Evolutionary conservation across 2,888 invertebrate genomes (phyloP).

Genomic region (Lasioglossum morio): DNA sequence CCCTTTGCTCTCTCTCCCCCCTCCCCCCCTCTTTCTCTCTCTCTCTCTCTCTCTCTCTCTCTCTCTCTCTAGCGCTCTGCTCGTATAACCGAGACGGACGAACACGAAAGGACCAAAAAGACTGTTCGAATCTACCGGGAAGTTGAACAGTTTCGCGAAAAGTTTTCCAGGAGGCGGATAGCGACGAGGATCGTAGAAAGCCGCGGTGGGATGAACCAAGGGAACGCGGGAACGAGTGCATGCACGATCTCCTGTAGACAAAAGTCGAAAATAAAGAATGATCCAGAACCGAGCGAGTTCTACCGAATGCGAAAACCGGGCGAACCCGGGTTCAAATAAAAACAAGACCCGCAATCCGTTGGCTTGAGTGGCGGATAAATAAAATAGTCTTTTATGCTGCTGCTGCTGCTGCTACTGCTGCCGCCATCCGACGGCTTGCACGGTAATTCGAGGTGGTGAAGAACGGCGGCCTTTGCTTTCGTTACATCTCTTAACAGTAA

Average conservation of each 20-base stretch:
- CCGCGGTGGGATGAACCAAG: background rate
- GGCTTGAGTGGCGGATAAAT: constrained; percentile 49
- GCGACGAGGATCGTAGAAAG: constrained; percentile 11
- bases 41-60: background rate
- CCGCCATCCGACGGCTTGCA: constrained; percentile 59
- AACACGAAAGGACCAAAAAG: constrained; percentile 46
- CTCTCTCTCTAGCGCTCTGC: background rate
- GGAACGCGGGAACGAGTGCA: constrained; percentile 21
- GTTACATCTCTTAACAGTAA: constrained; percentile 17
- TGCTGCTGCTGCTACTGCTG: constrained; percentile 47
- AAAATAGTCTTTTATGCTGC: constrained; percentile 43
- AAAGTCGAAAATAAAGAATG: constrained; percentile 54
- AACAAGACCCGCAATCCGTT: constrained; percentile 22
- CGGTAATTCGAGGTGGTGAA: constrained; percentile 23
- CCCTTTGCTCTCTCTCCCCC: no score
- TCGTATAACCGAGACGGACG: background rate
- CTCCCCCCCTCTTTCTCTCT: no score
- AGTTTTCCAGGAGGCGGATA: constrained; percentile 39
- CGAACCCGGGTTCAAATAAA: background rate
- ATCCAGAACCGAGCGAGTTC: constrained; percentile 31
- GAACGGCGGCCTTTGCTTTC: constrained; percentile 5
- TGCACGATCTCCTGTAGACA: constrained; percentile 39
- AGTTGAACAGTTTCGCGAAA: constrained; percentile 56
- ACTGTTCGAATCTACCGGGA: constrained; percentile 46
- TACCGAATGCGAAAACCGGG: background rate